Evolutionary conservation across 2,797 vertebrate species (phyloP), one percentile per base, ranked within the genome.

Genomic region (Fistularia tabacaria): DNA sequence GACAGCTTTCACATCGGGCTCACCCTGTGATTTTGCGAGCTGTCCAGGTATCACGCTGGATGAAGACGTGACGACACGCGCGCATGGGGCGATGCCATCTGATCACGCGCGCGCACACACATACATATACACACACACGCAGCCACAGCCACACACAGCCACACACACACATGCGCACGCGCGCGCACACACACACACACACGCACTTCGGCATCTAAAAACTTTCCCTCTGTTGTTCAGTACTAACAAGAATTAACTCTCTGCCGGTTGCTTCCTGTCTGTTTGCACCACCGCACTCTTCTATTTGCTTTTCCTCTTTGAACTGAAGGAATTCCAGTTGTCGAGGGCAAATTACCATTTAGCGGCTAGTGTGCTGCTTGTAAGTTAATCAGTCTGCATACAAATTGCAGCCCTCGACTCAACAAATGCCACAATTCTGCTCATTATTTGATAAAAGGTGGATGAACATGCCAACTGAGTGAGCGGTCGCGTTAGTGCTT

Each of bases 381-480:
- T 36, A 73, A 69, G 66, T 69, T 78, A 75, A 80, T 81, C 67
- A 75, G 58, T 66, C 60, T 7, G 48, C 58, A 60, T 77, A 78
- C 71, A 68, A 71, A 71, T 64, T 69, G 49, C 52, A 52, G 56
- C 49, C 50, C 53, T 68, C 59, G 67, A 65, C 63, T 73, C 52
- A 37, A 62, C 62, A 70, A 60, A 77, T 62, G 59, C 67, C 62
- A 74, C 64, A 67, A 62, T 72, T 74, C 14, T 69, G 53, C 66
- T 75, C 74, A 76, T 81, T 73, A 77, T 76, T 74, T 82, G 68
- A 80, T 79, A 62, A 79, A 78, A 62, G 36, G 48, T 58, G 59
- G 59, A 25, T 66, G 65, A 61, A 49, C 49, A 61, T 9, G 58
- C 64, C 59, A 38, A 14, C 38, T 15, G 40, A 62, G 64, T 70